Conservation (phyloP, 2,797 vertebrate species). For the Falco columbarius region DNA sequence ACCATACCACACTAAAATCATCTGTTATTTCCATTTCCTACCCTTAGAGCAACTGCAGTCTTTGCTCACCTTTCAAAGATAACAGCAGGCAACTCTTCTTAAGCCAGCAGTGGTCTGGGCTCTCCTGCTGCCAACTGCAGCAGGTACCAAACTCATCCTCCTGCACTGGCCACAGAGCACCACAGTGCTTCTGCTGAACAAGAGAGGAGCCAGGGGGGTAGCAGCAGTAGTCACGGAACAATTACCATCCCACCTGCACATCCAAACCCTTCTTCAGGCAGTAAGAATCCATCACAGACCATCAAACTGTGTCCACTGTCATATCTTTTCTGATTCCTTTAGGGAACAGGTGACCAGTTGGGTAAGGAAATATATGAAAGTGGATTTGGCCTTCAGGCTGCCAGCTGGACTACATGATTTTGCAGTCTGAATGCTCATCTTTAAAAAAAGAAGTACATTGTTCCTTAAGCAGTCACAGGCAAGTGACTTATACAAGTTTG, state of each 20-base stretch:
- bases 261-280: neutral
- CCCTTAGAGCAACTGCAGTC: neutral
- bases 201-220: neutral
- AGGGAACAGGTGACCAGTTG: neutral
- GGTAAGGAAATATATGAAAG: neutral
- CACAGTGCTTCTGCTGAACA: fast-evolving
- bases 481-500: neutral
- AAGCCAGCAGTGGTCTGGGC: neutral
- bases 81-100: neutral
- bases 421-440: neutral
- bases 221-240: neutral
- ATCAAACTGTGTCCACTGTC: neutral
- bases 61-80: neutral
- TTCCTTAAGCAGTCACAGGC: neutral
- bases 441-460: neutral
- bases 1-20: neutral
- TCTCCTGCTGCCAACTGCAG: neutral
- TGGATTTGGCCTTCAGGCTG: neutral
- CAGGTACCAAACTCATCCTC: neutral
- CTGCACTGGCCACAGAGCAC: neutral
- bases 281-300: neutral
- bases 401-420: neutral
- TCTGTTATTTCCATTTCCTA: neutral
- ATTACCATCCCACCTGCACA: neutral
- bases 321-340: neutral